Conservation (phyloP, 2,888 invertebrate species). For the Labia minor region DNA sequence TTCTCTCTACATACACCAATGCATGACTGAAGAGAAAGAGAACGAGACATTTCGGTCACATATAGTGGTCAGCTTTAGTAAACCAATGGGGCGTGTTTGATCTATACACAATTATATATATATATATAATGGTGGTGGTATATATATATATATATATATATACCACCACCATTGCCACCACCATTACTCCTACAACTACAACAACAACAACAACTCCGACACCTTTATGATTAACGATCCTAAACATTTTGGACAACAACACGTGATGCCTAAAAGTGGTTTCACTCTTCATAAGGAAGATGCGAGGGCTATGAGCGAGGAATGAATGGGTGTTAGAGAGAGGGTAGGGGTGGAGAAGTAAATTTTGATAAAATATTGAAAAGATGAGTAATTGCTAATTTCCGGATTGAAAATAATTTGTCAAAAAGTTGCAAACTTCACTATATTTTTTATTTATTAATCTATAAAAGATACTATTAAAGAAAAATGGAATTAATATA, state of each 20-base stretch:
- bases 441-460: too few species aligned
- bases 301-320: not conserved
- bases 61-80: not conserved
- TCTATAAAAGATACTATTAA: too few species aligned
- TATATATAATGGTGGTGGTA: not conserved
- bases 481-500: too few species aligned
- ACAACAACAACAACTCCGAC: not conserved
- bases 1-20: too few species aligned
- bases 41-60: not conserved
- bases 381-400: not conserved
- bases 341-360: not conserved
- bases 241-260: not conserved
- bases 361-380: not conserved
- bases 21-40: too few species aligned
- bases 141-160: not conserved
- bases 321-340: too few species aligned
- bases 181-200: not conserved
- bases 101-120: not conserved
- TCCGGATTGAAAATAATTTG: too few species aligned
- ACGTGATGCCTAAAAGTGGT: not conserved
- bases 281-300: not conserved
- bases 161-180: not conserved
- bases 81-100: not conserved
- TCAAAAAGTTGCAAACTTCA: too few species aligned
- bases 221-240: slow-evolving; percentile 1